A percentile compares a stretch with the other conserved stretches of the same genome.
These are phyloP conservation scores for Aix galericulata DNA, from an alignment of 2,113 vertebrate species.

Conservation along the genomic window DNA sequence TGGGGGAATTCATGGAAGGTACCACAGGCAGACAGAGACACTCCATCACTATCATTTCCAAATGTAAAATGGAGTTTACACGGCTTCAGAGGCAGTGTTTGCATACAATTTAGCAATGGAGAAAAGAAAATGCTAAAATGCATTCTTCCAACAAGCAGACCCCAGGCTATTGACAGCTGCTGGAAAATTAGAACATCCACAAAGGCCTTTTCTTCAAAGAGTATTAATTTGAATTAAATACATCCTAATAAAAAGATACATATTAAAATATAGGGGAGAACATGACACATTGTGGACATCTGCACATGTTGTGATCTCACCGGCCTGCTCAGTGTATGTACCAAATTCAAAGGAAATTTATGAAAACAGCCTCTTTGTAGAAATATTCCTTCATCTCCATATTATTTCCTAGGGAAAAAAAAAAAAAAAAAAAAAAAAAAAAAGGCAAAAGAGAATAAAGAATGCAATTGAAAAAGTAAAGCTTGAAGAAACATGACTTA, in stretches of 20 bases:
- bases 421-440: background rate
- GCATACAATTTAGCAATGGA: background rate
- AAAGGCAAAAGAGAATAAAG: background rate
- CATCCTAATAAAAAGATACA: background rate
- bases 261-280: background rate
- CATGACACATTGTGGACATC: fast-evolving
- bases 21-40: background rate
- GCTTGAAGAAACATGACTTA: background rate
- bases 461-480: background rate
- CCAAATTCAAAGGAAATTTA: background rate
- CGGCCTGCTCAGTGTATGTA: background rate
- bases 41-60: background rate
- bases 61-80: background rate
- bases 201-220: background rate
- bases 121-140: background rate
- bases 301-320: background rate
- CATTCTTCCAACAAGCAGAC: background rate
- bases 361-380: background rate
- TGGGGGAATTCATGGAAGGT: background rate
- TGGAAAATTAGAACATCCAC: background rate
- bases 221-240: background rate
- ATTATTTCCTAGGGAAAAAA: background rate
- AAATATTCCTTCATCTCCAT: background rate
- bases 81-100: background rate
- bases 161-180: background rate